These are phyloP conservation scores for Athalia rosae DNA, from an alignment of 2,888 invertebrate species.

Conservation along the genomic window DNA sequence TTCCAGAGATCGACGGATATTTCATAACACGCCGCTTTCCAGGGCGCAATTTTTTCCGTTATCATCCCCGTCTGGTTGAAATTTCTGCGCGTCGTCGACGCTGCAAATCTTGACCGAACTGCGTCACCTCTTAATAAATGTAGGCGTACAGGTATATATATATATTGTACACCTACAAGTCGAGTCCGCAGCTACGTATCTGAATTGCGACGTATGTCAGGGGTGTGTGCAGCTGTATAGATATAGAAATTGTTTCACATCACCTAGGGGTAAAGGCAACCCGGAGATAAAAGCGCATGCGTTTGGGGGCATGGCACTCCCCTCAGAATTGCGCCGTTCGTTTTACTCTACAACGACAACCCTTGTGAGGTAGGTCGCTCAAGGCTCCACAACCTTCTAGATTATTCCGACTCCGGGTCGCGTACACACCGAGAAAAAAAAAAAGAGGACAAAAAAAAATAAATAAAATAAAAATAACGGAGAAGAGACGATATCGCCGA, in stretches of 20 bases:
- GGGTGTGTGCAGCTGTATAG: background rate
- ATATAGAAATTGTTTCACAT: too few relatives aligned
- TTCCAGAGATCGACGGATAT: background rate
- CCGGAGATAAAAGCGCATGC: conserved; percentile 58
- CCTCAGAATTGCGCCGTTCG: conserved; percentile 55
- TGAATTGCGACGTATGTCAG: background rate
- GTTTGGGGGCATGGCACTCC: conserved; percentile 57
- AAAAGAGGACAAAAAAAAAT: too few relatives aligned
- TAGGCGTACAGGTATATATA: background rate
- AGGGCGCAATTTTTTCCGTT: background rate
- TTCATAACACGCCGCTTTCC: background rate
- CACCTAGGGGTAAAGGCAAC: too few relatives aligned
- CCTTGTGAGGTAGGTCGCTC: conserved; percentile 66
- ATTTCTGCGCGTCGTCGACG: background rate
- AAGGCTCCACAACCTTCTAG: conserved; percentile 24
- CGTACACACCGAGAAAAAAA: too few relatives aligned
- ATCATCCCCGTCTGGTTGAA: background rate
- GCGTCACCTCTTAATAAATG: conserved; percentile 18
- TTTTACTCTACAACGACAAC: conserved; percentile 64
- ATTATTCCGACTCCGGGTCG: background rate
- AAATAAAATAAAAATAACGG: too few relatives aligned
- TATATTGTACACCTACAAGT: background rate
- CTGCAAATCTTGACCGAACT: conserved; percentile 35
- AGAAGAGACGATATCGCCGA: too few relatives aligned
- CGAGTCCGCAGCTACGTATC: background rate